These are phyloP conservation scores for Antheraea pernyi DNA, from an alignment of 1,140 invertebrate genomes.

Conservation along the genomic window DNA sequence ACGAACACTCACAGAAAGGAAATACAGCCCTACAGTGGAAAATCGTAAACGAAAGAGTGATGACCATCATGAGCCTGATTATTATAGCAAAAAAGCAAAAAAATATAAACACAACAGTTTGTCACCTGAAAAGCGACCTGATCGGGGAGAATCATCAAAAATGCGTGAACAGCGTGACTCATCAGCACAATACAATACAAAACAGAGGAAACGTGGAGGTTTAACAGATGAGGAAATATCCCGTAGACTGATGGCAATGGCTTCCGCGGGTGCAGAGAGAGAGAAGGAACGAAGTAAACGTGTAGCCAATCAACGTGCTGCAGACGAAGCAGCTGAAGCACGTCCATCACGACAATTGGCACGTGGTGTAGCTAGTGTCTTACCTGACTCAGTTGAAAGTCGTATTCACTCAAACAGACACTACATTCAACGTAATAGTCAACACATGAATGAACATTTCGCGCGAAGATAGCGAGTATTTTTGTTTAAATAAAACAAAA, in stretches of 20 bases:
- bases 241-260: constrained; percentile 88
- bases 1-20: background rate
- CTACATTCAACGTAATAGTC: constrained; percentile 59
- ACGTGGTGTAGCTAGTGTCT: constrained; percentile 34
- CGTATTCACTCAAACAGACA: constrained; percentile 67
- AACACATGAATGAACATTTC: constrained; percentile 68
- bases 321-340: constrained; percentile 35
- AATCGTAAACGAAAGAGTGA: constrained; percentile 17
- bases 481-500: constrained; percentile 13
- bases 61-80: background rate
- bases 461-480: constrained; percentile 33
- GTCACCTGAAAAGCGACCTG: background rate
- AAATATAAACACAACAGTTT: constrained; percentile 20
- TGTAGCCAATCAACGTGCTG: constrained; percentile 50
- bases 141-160: background rate
- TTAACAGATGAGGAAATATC: constrained; percentile 85
- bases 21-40: background rate
- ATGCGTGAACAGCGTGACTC: too few species aligned
- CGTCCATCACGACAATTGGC: constrained; percentile 20
- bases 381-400: constrained; percentile 62
- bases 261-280: constrained; percentile 69
- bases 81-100: constrained; percentile 19
- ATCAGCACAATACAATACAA: background rate
- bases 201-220: constrained; percentile 14
- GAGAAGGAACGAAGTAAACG: constrained; percentile 50